These are phyloP conservation scores for Priocnemis perturbator DNA, from an alignment of 2,888 invertebrate genomes.

Conservation along the genomic window DNA sequence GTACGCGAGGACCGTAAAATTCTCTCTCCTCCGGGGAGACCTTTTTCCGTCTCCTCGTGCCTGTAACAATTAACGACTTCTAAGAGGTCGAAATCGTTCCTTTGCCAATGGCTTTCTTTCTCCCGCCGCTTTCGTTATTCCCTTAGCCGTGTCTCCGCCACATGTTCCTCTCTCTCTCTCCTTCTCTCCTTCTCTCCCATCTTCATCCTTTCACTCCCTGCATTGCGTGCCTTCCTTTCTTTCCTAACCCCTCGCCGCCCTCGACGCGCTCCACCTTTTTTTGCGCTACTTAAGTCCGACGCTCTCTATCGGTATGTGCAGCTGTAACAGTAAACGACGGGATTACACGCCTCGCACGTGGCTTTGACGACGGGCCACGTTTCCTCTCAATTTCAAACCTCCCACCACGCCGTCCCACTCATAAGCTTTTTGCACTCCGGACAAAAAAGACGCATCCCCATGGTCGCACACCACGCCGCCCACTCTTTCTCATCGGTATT, in stretches of 20 bases:
- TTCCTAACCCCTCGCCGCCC: no score
- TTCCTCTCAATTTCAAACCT: slow-evolving; percentile 20
- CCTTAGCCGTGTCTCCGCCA: neutral
- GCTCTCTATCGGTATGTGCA: slow-evolving; percentile 11
- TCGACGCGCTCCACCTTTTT: neutral
- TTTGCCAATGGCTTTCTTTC: slow-evolving; percentile 18
- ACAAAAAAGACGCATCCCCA: slow-evolving; percentile 1
- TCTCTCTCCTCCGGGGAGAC: slow-evolving; percentile 8
- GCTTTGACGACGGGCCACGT: slow-evolving; percentile 42
- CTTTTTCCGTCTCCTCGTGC: slow-evolving; percentile 19
- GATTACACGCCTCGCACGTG: slow-evolving; percentile 46
- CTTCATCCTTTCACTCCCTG: slow-evolving; percentile 16
- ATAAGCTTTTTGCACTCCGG: slow-evolving; percentile 4
- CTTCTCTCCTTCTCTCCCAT: neutral
- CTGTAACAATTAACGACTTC: slow-evolving; percentile 48
- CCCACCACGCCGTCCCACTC: slow-evolving; percentile 18
- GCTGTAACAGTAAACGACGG: slow-evolving; percentile 38
- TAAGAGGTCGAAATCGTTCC: slow-evolving; percentile 38
- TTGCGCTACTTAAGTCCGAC: neutral
- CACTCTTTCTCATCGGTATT: slow-evolving; percentile 3
- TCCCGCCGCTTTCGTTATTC: slow-evolving; percentile 17
- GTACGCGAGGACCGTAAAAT: slow-evolving; percentile 26
- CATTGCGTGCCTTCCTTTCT: slow-evolving; percentile 10
- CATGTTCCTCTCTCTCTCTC: neutral
- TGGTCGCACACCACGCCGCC: slow-evolving; percentile 24